Conservation (phyloP, 2,113 vertebrate genomes). For the Oryzias javanicus region DNA sequence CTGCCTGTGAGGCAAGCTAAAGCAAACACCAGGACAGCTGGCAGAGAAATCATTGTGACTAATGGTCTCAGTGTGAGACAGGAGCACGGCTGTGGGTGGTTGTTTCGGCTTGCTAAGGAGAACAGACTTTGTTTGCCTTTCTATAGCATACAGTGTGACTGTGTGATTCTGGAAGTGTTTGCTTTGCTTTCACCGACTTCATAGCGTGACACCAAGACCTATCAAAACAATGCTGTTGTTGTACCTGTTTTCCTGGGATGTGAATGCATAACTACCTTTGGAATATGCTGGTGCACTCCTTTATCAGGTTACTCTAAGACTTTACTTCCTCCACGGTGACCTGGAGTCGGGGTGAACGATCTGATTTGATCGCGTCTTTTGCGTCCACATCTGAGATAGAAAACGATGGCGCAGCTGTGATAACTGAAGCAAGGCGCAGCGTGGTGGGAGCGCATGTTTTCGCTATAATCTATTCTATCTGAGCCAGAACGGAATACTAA, state of each 20-base stretch:
- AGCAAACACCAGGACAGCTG: slow-evolving; percentile 68
- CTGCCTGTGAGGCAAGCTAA: slow-evolving; percentile 64
- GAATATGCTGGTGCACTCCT: slow-evolving; percentile 4
- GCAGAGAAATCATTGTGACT: slow-evolving; percentile 74
- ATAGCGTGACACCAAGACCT: slow-evolving; percentile 26
- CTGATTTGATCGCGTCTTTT: slow-evolving; percentile 57
- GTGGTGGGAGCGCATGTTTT: slow-evolving; percentile 63
- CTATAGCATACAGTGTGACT: slow-evolving; percentile 57
- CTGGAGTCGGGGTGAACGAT: slow-evolving; percentile 44
- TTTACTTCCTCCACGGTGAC: slow-evolving; percentile 32
- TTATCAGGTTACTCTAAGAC: slow-evolving; percentile 18
- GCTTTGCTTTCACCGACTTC: slow-evolving; percentile 49
- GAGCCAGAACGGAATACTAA: slow-evolving; percentile 59
- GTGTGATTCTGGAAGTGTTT: slow-evolving; percentile 62
- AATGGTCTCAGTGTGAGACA: slow-evolving; percentile 72
- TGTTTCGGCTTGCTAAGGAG: slow-evolving; percentile 55
- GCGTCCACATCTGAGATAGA: slow-evolving; percentile 43
- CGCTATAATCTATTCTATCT: slow-evolving; percentile 57
- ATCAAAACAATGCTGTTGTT: slow-evolving; percentile 5
- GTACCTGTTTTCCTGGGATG: slow-evolving; percentile 15
- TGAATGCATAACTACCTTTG: slow-evolving; percentile 14
- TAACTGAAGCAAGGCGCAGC: slow-evolving; percentile 44
- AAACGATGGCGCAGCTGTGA: slow-evolving; percentile 59
- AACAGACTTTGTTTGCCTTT: slow-evolving; percentile 69
- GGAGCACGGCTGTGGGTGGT: slow-evolving; percentile 65